Percentiles rank a stretch among this genome's conserved stretches.
phyloP scores from a whole-genome alignment of 2,888 invertebrate species.

The Drosophila incognita region DNA sequence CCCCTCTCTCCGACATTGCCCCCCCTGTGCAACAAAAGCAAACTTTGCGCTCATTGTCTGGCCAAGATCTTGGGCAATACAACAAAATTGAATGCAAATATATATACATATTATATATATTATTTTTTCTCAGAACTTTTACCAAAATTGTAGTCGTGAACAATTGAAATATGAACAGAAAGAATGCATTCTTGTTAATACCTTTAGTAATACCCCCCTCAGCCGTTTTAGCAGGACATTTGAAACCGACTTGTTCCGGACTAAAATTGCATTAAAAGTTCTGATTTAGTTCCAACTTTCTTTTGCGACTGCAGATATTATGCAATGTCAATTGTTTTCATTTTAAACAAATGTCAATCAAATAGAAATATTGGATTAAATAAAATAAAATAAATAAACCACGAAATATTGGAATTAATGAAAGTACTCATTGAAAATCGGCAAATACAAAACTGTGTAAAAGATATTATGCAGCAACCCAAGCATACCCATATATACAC shows the following conservation, averaged over 20 bases:
- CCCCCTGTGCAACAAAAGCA: slow-evolving; percentile 9
- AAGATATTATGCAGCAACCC: too few relatives aligned
- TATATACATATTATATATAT: neutral
- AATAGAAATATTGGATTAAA: neutral
- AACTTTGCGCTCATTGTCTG: slow-evolving; percentile 37
- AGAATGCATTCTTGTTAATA: neutral
- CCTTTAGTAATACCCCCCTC: neutral
- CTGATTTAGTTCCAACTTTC: neutral
- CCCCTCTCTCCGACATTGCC: neutral
- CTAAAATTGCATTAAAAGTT: neutral
- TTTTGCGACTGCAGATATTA: neutral
- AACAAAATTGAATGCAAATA: neutral
- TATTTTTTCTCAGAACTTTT: too few relatives aligned
- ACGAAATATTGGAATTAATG: neutral
- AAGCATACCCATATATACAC: neutral
- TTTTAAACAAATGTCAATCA: neutral
- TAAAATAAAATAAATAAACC: neutral
- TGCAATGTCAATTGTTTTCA: neutral
- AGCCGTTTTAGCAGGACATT: neutral
- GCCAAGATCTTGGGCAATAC: slow-evolving; percentile 25
- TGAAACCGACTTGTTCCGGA: neutral
- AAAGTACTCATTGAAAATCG: neutral
- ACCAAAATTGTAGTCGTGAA: too few relatives aligned
- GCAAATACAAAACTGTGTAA: neutral
- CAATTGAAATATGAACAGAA: neutral